Evolutionary conservation across 2,888 invertebrate genomes (phyloP).

Genomic region (Rosalia funebris): DNA sequence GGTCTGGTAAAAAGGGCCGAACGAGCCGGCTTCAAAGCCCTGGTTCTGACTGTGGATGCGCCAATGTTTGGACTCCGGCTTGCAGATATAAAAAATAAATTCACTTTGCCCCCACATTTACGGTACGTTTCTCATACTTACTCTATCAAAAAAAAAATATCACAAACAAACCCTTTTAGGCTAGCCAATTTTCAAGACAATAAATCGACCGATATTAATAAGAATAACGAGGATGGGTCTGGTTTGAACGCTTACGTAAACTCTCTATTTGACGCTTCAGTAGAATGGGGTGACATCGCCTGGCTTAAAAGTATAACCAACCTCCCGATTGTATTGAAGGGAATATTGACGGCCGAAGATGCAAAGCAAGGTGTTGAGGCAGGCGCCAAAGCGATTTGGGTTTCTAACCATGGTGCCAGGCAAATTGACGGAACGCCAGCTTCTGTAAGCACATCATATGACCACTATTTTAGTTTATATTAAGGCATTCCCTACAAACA

Average conservation of each 20-base stretch:
- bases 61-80: constrained; percentile 86
- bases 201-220: constrained; percentile 63
- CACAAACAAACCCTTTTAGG: constrained; percentile 62
- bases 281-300: constrained; percentile 87
- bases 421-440: constrained; percentile 89
- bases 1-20: constrained; percentile 82
- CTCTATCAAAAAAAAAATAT: too few relatives aligned
- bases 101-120: constrained; percentile 82
- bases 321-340: constrained; percentile 87
- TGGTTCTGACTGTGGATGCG: constrained; percentile 90
- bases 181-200: constrained; percentile 82
- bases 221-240: constrained; percentile 68
- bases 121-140: constrained; percentile 64
- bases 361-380: constrained; percentile 78
- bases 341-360: constrained; percentile 87
- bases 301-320: constrained; percentile 85
- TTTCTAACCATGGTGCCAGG: constrained; percentile 94
- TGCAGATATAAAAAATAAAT: constrained; percentile 85
- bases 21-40: constrained; percentile 83
- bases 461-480: too few relatives aligned
- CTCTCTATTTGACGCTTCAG: constrained; percentile 79
- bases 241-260: constrained; percentile 83
- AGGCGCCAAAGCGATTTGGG: constrained; percentile 83
- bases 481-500: too few relatives aligned
- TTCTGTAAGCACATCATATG: constrained; percentile 68